A percentile compares a stretch with the other conserved stretches of the same genome.
Conservation (phyloP, 1,140 invertebrate species). For the Anastatus disparis region DNA sequence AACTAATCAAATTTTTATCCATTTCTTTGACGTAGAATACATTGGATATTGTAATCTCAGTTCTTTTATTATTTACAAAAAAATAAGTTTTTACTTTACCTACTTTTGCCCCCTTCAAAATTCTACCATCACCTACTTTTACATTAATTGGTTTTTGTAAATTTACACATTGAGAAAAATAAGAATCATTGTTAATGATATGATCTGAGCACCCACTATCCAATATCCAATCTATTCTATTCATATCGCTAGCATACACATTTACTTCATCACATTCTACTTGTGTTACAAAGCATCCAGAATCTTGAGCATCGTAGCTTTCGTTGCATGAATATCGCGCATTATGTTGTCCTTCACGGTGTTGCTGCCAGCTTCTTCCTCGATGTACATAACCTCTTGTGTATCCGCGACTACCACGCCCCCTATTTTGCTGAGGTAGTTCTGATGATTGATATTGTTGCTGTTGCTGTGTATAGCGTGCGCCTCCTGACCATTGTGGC, state of each 20-base stretch:
- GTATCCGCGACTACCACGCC: background rate
- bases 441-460: no score
- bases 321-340: background rate
- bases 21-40: constrained; percentile 36
- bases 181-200: background rate
- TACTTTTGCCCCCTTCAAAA: no score
- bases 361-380: constrained; percentile 26
- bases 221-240: constrained; percentile 1
- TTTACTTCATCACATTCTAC: constrained; percentile 25
- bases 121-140: constrained; percentile 5
- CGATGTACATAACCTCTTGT: background rate
- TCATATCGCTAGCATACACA: no score
- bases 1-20: constrained; percentile 36
- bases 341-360: constrained; percentile 6
- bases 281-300: constrained; percentile 26
- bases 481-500: background rate
- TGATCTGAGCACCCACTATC: constrained; percentile 10
- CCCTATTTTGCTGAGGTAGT: no score
- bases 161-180: background rate
- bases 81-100: no score
- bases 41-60: constrained; percentile 30
- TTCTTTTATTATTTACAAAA: constrained; percentile 11
- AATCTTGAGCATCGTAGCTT: background rate
- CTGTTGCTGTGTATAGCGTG: background rate
- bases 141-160: constrained; percentile 6